phyloP scores from a whole-genome alignment of 2,797 vertebrate genomes.

The Danio choprae region DNA sequence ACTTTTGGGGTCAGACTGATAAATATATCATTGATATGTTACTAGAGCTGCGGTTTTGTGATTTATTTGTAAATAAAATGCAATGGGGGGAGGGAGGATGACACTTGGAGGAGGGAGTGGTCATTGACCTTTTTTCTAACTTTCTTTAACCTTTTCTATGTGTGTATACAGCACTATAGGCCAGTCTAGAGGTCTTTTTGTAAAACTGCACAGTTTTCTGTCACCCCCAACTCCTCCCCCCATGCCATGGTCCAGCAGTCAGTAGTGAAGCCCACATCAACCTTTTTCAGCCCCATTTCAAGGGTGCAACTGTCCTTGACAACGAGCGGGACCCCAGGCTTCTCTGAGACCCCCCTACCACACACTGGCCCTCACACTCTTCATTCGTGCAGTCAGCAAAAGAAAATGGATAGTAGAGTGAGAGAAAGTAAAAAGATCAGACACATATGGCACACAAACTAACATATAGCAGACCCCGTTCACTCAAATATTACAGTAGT shows the following conservation, averaged over 20 bases:
- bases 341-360: conserved; percentile 81
- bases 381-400: conserved; percentile 75
- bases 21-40: conserved; percentile 72
- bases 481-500: background rate
- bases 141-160: background rate
- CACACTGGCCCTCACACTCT: conserved; percentile 53
- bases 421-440: conserved; percentile 74
- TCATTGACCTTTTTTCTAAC: conserved; percentile 35
- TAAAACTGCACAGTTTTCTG: conserved; percentile 73
- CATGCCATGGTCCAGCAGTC: conserved; percentile 78
- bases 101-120: background rate
- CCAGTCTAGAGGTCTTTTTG: conserved; percentile 61
- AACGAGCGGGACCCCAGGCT: conserved; percentile 84
- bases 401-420: conserved; percentile 70
- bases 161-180: conserved; percentile 33
- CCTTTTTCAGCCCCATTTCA: conserved; percentile 87
- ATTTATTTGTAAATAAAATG: background rate
- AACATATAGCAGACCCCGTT: conserved; percentile 57
- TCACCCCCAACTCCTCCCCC: conserved; percentile 59
- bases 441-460: conserved; percentile 73
- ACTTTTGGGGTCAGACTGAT: background rate
- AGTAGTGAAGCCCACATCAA: conserved; percentile 85
- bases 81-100: background rate
- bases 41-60: background rate
- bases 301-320: conserved; percentile 93